Base-by-base conservation (phyloP, 1,140 invertebrate species). In the Bombus waltoni region DNA sequence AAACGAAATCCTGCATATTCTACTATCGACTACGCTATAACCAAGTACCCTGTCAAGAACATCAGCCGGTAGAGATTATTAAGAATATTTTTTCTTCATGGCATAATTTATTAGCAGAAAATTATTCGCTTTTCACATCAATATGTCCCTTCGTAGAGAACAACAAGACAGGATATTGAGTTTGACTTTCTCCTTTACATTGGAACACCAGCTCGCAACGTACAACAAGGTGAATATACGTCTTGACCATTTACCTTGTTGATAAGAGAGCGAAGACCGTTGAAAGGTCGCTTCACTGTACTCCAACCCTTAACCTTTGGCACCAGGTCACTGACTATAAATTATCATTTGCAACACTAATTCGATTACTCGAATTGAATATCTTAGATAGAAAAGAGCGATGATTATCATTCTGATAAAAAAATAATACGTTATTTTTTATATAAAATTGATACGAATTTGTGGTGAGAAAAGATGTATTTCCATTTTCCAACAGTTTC, bases 281-380 rank as follows among this genome's bases (percentile, higher is more conserved):
- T 32, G 44, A 80, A 73, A 75, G 79, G 80, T 82, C 84, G 79
- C 42, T 62, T 68, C 57, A 47, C n/a, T 81, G 57, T 81, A 47
- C 71, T 57, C 15, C 75, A 86, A 86, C 84, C 65, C 85, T 88
- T 83, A 70, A 77, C 85, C 73, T 88, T 88, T 83, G 42, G 40
- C 32, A 72, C 3, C 47, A 32, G 44, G 66, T 85, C 70, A 81
- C 32, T 53, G 32, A 40, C 70, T 53, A 80, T 15, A n/a, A 25
- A 84, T 78, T 57, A 82, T 71, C 71, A 59, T 70, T 53, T 38
- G 32, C 65, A 35, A 35, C n/a, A n/a, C 5, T n/a, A 5, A 32
- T 10, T 35, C n/a, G 10, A 13, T 22, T 18, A 15, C 0, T 32
- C 35, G 25, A 57, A 75, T 74, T 25, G 47, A 53, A 53, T 53